phyloP scores from a whole-genome alignment of 35 echinoderm and acorn worm species.

The Anneissia japonica region DNA sequence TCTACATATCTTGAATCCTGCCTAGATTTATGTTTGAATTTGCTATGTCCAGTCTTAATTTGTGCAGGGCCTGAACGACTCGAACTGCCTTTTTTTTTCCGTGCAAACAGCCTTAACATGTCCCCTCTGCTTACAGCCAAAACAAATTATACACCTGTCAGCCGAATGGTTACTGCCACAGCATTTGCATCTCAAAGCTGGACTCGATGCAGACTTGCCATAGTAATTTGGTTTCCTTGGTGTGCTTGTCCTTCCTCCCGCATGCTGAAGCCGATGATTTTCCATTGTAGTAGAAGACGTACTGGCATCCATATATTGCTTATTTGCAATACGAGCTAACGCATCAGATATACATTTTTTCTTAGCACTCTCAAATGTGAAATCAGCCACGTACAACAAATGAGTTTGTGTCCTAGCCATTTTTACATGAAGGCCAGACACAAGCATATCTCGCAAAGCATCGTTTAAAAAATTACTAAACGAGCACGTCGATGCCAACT shows the following conservation, averaged over 20 bases:
- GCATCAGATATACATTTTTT: constrained; percentile 31
- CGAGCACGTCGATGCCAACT: neutral
- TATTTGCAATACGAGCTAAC: neutral
- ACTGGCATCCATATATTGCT: neutral
- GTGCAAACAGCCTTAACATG: constrained; percentile 11
- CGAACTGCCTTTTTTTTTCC: neutral
- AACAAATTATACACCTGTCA: neutral
- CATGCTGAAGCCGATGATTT: neutral
- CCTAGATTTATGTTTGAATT: neutral
- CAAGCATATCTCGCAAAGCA: constrained; percentile 11
- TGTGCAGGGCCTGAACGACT: neutral
- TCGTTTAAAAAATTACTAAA: constrained; percentile 5
- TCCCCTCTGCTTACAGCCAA: neutral
- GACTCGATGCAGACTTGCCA: neutral
- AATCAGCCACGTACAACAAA: neutral
- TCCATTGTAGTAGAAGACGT: neutral
- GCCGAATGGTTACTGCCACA: neutral
- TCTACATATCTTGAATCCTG: neutral
- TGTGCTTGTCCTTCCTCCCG: neutral
- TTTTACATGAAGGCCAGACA: constrained; percentile 9
- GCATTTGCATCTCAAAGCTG: neutral
- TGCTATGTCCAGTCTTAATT: neutral
- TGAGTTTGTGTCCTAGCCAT: constrained; percentile 16
- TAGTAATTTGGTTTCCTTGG: neutral
- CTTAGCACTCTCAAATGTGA: constrained; percentile 24